Evolutionary conservation across 2,113 vertebrate genomes (phyloP), one percentile per base, ranked within the genome.

Genomic region (Epinephelus fuscoguttatus): DNA sequence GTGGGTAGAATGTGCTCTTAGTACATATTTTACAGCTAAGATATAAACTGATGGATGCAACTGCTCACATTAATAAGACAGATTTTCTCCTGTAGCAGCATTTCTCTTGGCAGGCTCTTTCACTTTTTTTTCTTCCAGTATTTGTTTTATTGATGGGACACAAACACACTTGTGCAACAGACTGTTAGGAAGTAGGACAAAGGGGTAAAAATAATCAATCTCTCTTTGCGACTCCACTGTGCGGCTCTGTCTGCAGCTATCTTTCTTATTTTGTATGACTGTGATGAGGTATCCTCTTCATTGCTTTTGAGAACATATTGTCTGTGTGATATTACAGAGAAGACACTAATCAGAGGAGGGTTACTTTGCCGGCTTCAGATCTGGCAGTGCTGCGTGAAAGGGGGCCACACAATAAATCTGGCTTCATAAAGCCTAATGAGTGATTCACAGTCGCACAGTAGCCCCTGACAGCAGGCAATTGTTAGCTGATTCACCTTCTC

Each of bases 351-450:
- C 84, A 84, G 67, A 72, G 37, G 47, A 61, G 21, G 40, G 56
- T 73, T 47, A 4, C 70, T 76, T 50, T 61, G 33, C 19, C 6
- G 71, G 67, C 50, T 40, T 84, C 37, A 40, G 75, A 18, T 70
- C 23, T 77, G 77, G 49, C 66, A 52, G 18, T 4, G 64, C 55
- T 7, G 33, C 21, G 3, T 27, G 57, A 84, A 87, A 67, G 57
- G 61, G 80, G 76, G 73, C 57, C 30, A 25, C 55, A 27, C 78
- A 75, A 83, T 90, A 91, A 81, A 89, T 92, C 68, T 78, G 74
- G 70, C 71, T 91, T 91, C 62, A 78, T 88, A 81, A 93, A 88
- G 80, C 83, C 78, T 89, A 83, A 86, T 91, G 80, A 88, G 80
- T 80, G 89, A 91, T 86, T 84, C 75, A 80, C 69, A 78, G 67